phyloP scores from a whole-genome alignment of 2,113 vertebrate species.

The Xenotilapia caudafasciata region DNA sequence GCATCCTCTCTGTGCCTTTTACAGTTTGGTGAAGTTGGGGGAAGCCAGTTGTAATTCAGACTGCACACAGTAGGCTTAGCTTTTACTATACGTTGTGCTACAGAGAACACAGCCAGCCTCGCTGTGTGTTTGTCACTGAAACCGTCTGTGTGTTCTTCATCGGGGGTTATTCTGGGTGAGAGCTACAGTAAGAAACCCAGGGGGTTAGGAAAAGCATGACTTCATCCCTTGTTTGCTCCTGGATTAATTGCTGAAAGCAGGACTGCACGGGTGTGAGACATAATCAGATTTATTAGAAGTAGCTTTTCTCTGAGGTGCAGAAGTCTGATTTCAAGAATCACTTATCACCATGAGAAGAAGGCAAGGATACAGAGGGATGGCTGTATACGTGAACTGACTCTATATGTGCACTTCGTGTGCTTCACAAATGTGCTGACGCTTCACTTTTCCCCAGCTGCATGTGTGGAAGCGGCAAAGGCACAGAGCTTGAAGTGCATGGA shows the following conservation, averaged over 20 bases:
- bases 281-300: not conserved
- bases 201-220: slow-evolving; percentile 16
- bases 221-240: slow-evolving; percentile 23
- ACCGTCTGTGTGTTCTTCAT: not conserved
- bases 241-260: slow-evolving; percentile 3
- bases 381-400: not conserved
- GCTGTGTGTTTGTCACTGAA: not conserved
- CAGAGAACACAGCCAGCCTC: not conserved
- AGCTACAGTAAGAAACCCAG: not conserved
- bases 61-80: not conserved
- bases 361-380: not conserved
- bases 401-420: not conserved
- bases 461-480: not conserved
- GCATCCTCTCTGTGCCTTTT: not conserved
- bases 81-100: not conserved
- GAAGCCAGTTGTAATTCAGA: not conserved
- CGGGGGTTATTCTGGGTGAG: not conserved
- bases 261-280: not conserved
- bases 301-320: not conserved
- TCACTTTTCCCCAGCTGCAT: slow-evolving; percentile 14
- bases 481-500: slow-evolving; percentile 31
- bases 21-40: slow-evolving; percentile 24
- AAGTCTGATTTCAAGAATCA: not conserved
- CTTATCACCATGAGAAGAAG: not conserved
- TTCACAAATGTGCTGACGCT: slow-evolving; percentile 57